A percentile compares a stretch with the other conserved stretches of the same genome.
Evolutionary conservation across 2,113 vertebrate species (phyloP).

Genomic region (Hypanus sabinus): DNA sequence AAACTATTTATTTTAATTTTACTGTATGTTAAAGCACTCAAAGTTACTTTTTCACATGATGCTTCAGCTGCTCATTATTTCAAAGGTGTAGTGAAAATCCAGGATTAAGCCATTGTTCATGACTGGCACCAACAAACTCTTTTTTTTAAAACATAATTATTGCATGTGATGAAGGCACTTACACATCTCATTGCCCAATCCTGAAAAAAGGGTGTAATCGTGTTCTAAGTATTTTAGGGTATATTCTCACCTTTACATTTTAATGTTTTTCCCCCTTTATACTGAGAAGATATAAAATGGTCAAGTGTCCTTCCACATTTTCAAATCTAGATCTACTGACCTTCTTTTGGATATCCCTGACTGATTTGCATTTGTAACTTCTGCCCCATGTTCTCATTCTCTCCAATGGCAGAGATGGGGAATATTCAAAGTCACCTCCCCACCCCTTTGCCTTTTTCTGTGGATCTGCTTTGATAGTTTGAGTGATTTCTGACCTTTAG

Average conservation of each 20-base stretch:
- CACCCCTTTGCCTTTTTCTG: neutral
- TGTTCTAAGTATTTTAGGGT: neutral
- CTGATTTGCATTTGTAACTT: neutral
- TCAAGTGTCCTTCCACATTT: neutral
- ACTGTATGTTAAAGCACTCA: neutral
- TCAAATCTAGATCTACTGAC: neutral
- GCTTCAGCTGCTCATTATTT: neutral
- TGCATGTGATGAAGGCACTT: neutral
- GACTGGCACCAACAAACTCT: neutral
- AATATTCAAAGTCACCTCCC: neutral
- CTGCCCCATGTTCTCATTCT: neutral
- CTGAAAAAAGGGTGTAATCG: neutral
- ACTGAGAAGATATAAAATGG: neutral
- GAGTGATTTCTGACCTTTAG: neutral
- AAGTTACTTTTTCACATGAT: neutral
- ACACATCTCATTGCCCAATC: neutral
- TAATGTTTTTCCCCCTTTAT: neutral
- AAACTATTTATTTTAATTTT: neutral
- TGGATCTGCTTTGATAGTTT: neutral
- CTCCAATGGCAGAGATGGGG: neutral
- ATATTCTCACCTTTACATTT: neutral
- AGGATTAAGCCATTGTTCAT: neutral
- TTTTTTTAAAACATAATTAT: neutral
- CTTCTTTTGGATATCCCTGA: neutral
- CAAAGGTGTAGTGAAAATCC: neutral